A percentile compares a stretch with the other conserved stretches of the same genome.
phyloP scores from a whole-genome alignment of 2,888 invertebrate species.

The Luperina testacea region DNA sequence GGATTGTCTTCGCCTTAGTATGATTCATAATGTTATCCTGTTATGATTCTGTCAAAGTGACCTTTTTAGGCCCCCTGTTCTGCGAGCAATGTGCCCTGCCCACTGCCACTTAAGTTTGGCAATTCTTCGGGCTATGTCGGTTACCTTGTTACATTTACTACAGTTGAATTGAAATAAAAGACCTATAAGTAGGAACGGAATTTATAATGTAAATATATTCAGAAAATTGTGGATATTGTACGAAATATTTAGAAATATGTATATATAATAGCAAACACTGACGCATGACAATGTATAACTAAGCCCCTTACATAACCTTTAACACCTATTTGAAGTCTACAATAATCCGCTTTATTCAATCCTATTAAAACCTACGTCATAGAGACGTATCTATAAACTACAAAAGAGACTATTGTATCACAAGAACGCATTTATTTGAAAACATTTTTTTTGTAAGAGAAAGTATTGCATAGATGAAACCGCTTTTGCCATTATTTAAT shows the following conservation, averaged over 20 bases:
- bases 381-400: slow-evolving; percentile 16
- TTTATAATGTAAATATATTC: too few relatives aligned
- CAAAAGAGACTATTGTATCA: slow-evolving; percentile 19
- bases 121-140: too few relatives aligned
- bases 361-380: slow-evolving; percentile 48
- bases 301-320: slow-evolving; percentile 42
- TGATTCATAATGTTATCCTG: too few relatives aligned
- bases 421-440: slow-evolving; percentile 14
- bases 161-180: background rate
- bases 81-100: too few relatives aligned
- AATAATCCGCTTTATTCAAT: slow-evolving; percentile 57
- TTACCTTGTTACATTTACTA: background rate
- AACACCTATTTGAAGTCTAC: slow-evolving; percentile 39
- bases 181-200: too few relatives aligned
- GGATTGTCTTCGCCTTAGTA: too few relatives aligned
- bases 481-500: slow-evolving; percentile 8
- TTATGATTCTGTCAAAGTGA: too few relatives aligned
- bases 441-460: slow-evolving; percentile 27
- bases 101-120: too few relatives aligned
- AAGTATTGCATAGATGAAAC: slow-evolving; percentile 17
- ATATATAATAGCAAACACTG: background rate
- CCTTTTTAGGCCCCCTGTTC: too few relatives aligned
- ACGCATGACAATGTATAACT: background rate
- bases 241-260: background rate
- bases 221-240: too few relatives aligned